Conservation (phyloP, 2,888 invertebrate species). For the Oxystoma pomonae region DNA sequence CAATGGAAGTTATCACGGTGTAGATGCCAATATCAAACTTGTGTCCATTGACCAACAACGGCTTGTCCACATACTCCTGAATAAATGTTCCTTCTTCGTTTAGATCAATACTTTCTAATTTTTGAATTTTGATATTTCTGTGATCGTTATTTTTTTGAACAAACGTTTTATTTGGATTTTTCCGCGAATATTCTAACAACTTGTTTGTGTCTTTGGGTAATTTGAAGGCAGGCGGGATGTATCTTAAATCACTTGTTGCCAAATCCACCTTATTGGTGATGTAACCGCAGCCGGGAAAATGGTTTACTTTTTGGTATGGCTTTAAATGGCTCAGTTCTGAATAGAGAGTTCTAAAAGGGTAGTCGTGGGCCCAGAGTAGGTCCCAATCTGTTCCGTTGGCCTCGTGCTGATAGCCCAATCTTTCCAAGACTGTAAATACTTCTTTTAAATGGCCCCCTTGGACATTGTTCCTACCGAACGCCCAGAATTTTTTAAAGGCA, state of each 20-base stretch:
- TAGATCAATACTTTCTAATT: constrained; percentile 69
- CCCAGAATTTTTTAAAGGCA: constrained; percentile 51
- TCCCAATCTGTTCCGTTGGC: constrained; percentile 61
- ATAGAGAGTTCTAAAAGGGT: constrained; percentile 69
- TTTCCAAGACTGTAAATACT: constrained; percentile 71
- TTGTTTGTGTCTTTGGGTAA: constrained; percentile 71
- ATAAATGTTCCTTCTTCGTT: constrained; percentile 72
- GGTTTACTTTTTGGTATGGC: constrained; percentile 80
- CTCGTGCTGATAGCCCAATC: constrained; percentile 65
- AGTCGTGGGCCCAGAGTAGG: constrained; percentile 91
- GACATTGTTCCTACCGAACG: constrained; percentile 54
- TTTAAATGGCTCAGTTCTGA: constrained; percentile 56
- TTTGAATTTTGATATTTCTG: constrained; percentile 74
- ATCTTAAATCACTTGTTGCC: constrained; percentile 71
- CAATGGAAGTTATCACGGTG: constrained; percentile 82
- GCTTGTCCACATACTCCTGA: constrained; percentile 86
- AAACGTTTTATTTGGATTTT: constrained; percentile 70
- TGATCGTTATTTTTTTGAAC: constrained; percentile 92
- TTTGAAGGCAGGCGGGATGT: constrained; percentile 84
- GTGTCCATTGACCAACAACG: constrained; percentile 85
- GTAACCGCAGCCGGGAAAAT: constrained; percentile 91
- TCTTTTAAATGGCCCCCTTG: constrained; percentile 72
- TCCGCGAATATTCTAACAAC: constrained; percentile 63
- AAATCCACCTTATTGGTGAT: constrained; percentile 90
- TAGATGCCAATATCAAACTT: constrained; percentile 98